phyloP scores from a whole-genome alignment of 2,888 invertebrate genomes.

The Drosophila acutilabella region DNA sequence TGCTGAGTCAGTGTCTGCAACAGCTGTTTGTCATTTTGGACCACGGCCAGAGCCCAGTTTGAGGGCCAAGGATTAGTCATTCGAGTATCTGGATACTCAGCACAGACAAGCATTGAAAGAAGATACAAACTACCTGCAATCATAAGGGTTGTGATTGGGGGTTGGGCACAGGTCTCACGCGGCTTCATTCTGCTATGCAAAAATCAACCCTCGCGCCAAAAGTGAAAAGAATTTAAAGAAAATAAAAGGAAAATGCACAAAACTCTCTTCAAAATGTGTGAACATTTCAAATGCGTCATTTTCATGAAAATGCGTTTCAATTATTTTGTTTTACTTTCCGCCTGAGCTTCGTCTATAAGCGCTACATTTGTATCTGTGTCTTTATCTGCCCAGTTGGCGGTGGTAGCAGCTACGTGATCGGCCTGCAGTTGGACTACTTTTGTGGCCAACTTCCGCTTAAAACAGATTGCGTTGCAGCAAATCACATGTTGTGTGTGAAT shows the following conservation, averaged over 20 bases:
- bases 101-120: constrained; percentile 16
- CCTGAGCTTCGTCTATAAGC: no score
- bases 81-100: constrained; percentile 7
- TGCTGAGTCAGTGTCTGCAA: constrained; percentile 49
- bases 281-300: constrained; percentile 59
- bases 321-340: neutral
- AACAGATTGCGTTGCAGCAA: constrained; percentile 46
- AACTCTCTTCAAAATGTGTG: constrained; percentile 49
- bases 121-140: constrained; percentile 52
- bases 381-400: constrained; percentile 17
- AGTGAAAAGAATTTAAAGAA: constrained; percentile 4
- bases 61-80: constrained; percentile 20
- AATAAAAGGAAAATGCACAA: constrained; percentile 1
- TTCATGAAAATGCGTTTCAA: constrained; percentile 55
- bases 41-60: constrained; percentile 9
- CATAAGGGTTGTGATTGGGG: constrained; percentile 58
- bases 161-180: constrained; percentile 60
- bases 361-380: constrained; percentile 3
- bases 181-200: constrained; percentile 38
- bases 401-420: constrained; percentile 39
- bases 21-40: constrained; percentile 36
- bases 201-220: constrained; percentile 77
- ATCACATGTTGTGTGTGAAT: constrained; percentile 23
- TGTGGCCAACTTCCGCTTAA: constrained; percentile 54
- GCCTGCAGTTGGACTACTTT: constrained; percentile 52